A percentile compares a stretch with the other conserved stretches of the same genome.
phyloP scores from a whole-genome alignment of 2,113 vertebrate species.

The Platysteira castanea region DNA sequence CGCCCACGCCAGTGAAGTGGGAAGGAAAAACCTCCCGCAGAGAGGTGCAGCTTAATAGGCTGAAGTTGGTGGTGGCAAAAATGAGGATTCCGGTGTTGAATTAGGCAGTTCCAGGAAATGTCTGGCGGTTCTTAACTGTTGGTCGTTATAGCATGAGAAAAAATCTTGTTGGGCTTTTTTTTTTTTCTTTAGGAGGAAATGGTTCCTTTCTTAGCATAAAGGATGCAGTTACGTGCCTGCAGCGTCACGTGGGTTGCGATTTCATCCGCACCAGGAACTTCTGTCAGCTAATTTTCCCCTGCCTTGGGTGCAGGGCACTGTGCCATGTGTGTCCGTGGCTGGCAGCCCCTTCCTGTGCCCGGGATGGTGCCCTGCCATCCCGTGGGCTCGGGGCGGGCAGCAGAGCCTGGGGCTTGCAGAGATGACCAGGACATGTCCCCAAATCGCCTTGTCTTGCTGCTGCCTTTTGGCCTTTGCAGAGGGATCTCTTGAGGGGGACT shows the following conservation, averaged over 20 bases:
- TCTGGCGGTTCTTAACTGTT: background rate
- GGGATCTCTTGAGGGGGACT: background rate
- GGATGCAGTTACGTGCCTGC: slow-evolving; percentile 52
- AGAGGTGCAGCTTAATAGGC: background rate
- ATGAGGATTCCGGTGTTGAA: background rate
- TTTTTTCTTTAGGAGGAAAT: slow-evolving; percentile 34
- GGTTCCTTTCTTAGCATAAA: slow-evolving; percentile 59
- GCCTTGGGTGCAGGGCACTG: background rate
- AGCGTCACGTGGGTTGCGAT: slow-evolving; percentile 29
- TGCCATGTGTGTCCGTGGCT: fast-evolving
- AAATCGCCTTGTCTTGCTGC: fast-evolving
- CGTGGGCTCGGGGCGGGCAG: background rate
- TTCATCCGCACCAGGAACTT: slow-evolving; percentile 4
- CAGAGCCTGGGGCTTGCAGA: background rate
- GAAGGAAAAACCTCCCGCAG: background rate
- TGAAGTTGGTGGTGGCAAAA: background rate
- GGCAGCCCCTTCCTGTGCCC: background rate
- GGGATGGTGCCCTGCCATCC: background rate
- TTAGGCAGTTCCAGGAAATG: slow-evolving; percentile 18
- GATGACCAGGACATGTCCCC: background rate
- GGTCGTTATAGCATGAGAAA: background rate
- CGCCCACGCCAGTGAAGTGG: background rate
- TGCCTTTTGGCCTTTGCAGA: background rate
- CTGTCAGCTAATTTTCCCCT: slow-evolving; percentile 36
- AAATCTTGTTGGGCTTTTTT: background rate